phyloP scores from a whole-genome alignment of 92 coral and sea anemone species.

The Galaxea fascicularis region DNA sequence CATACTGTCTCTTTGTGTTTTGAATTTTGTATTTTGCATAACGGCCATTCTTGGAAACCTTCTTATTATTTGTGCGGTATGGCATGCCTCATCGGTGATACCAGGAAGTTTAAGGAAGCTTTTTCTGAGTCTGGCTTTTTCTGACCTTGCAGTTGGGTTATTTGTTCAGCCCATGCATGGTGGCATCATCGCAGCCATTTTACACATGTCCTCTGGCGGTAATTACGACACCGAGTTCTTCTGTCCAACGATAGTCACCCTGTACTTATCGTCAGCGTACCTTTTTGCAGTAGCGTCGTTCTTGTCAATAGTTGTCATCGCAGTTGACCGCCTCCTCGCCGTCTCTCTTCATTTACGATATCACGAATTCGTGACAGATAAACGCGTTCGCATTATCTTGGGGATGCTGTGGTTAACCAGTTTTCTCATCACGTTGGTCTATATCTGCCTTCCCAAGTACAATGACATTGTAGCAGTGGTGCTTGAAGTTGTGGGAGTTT shows the following conservation, averaged over 20 bases:
- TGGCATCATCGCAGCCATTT: slow-evolving; percentile 13
- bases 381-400: slow-evolving; percentile 39
- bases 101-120: slow-evolving; percentile 39
- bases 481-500: background rate
- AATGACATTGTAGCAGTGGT: slow-evolving; percentile 36
- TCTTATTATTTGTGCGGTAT: slow-evolving; percentile 39
- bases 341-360: slow-evolving; percentile 60
- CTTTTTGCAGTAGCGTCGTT: slow-evolving; percentile 42
- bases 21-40: slow-evolving; percentile 43
- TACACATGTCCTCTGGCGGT: background rate
- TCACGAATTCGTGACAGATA: slow-evolving; percentile 43
- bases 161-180: slow-evolving; percentile 55
- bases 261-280: slow-evolving; percentile 24
- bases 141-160: slow-evolving; percentile 58
- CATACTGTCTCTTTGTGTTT: slow-evolving; percentile 22
- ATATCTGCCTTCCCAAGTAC: slow-evolving; percentile 24
- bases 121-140: slow-evolving; percentile 57
- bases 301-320: slow-evolving; percentile 41
- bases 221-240: background rate
- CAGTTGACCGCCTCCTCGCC: slow-evolving; percentile 61
- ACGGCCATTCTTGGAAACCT: slow-evolving; percentile 44
- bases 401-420: slow-evolving; percentile 40
- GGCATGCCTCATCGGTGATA: slow-evolving; percentile 34
- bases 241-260: slow-evolving; percentile 23
- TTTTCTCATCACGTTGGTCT: background rate